phyloP scores from a whole-genome alignment of 2,113 vertebrate genomes.

The Sarotherodon lohbergeri region DNA sequence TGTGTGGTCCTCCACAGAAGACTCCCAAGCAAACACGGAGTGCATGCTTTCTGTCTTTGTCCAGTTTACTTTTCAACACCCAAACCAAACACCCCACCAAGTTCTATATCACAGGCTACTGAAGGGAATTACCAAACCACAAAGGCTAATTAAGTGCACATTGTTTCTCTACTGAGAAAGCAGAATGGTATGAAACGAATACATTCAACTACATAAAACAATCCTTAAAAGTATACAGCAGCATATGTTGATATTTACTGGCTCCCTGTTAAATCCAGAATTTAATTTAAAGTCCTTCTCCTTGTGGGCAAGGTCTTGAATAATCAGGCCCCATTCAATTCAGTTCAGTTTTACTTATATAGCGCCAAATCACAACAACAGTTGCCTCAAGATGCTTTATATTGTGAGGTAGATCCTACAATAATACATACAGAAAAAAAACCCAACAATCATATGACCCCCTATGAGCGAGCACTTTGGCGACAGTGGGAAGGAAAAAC shows the following conservation, averaged over 20 bases:
- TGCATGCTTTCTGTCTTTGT: neutral
- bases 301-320: neutral
- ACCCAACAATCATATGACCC: neutral
- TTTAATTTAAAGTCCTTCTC: neutral
- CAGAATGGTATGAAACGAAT: neutral
- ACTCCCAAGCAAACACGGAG: neutral
- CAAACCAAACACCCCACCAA: neutral
- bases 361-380: neutral
- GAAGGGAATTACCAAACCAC: neutral
- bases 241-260: neutral
- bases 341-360: neutral
- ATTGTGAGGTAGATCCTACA: neutral
- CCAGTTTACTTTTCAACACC: neutral
- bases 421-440: neutral
- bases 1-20: neutral
- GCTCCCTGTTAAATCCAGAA: neutral
- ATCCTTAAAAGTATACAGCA: neutral
- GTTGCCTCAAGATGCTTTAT: neutral
- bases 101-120: neutral
- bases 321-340: neutral
- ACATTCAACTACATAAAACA: fast-evolving
- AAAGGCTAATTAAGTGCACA: neutral
- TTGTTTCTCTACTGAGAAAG: neutral
- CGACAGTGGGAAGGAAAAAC: neutral
- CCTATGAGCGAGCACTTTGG: neutral